Base-by-base conservation (phyloP, 92 coral and sea anemone genomes). In the Epizoanthus ramosus region DNA sequence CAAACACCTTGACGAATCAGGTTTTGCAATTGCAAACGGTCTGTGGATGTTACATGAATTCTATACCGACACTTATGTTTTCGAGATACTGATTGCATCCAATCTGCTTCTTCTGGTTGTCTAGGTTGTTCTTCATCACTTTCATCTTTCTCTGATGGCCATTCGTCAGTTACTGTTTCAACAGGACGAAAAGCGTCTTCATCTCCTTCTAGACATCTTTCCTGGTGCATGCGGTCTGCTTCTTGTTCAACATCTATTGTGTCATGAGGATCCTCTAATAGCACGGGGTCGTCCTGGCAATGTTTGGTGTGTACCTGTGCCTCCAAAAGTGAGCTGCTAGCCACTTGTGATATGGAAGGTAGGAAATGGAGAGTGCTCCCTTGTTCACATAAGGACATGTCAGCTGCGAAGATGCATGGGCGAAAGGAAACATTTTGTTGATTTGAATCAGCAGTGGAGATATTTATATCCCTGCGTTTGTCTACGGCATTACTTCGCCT, bases 161-260 rank as follows among this genome's bases (percentile, higher is more conserved):
- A 35, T 63, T 58, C 64, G 4, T 60, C 22, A 4, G 60, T 57
- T 39, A 12, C 8, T 13, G 21, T 47, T 59, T 22, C 56, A 22
- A 87, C 81, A 16, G 90, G 86, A 31, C 68, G 52, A 56, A 81
- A 87, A 60, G 84, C 90, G 66, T 84, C 81, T 45, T 84, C 91
- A 2, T 88, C 89, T 12, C 89, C 86, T 19, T 71, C 76, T 23
- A 84, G 45, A 33, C 76, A 80, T 56, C 91, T 85, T 18, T 88
- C 85, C 47, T 79, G 21, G 28, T 72, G 85, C 54, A 85, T 23
- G 52, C 75, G 83, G 31, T 79, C 88, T 54, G 86, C 90, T 43
- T 87, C 90, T 53, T 81, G 68, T 14, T 84, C 91, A 52, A 79
- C 39, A 5, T 25, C 83, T 17, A 85, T 85, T 10, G 85, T 88